Evolutionary conservation across 1,140 invertebrate species (phyloP).

Genomic region (Yoshiicerus persimilis): DNA sequence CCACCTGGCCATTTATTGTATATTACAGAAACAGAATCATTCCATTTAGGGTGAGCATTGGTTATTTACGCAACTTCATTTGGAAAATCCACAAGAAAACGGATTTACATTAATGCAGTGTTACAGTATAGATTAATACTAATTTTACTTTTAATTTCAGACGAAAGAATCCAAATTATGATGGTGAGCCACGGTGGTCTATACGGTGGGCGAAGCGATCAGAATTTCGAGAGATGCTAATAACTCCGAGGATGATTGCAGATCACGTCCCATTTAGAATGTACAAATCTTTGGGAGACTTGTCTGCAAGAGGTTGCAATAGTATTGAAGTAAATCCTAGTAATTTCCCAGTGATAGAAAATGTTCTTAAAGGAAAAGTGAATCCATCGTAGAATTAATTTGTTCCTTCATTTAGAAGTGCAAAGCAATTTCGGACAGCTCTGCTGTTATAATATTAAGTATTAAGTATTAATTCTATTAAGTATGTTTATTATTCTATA

Average conservation of each 20-base stretch:
- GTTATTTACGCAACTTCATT: background rate
- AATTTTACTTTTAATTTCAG: background rate
- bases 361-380: background rate
- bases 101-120: background rate
- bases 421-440: background rate
- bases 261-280: conserved; percentile 55
- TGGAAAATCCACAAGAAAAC: background rate
- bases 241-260: conserved; percentile 55
- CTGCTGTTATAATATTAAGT: too few relatives aligned
- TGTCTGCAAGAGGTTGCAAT: background rate
- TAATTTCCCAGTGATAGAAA: background rate
- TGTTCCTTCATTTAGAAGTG: background rate
- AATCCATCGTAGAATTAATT: background rate
- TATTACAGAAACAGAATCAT: conserved; percentile 54
- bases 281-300: conserved; percentile 27
- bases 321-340: conserved; percentile 4
- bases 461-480: too few relatives aligned
- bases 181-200: conserved; percentile 3
- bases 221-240: conserved; percentile 54
- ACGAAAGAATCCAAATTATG: background rate
- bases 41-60: conserved; percentile 19
- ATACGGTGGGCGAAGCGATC: conserved; percentile 38
- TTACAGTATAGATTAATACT: background rate
- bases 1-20: conserved; percentile 72
- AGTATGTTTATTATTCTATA: too few relatives aligned